These are phyloP conservation scores for Ptilonorhynchus violaceus DNA, from an alignment of 2,113 vertebrate genomes.

Conservation along the genomic window DNA sequence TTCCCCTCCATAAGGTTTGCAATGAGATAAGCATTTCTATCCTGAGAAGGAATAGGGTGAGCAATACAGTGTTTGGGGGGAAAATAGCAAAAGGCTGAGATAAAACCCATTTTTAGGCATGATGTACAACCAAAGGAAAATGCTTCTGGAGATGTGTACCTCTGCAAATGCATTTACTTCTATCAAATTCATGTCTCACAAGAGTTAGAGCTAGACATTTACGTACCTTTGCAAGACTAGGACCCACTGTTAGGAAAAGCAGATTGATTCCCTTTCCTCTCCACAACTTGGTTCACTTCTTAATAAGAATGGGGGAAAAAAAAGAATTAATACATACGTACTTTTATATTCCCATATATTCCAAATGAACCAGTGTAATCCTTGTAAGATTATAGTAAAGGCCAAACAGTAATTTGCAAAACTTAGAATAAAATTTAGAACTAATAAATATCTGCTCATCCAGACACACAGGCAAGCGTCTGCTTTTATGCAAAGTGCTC, in stretches of 20 bases:
- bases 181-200: background rate
- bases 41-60: background rate
- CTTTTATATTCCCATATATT: background rate
- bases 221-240: background rate
- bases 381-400: background rate
- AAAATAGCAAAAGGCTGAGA: background rate
- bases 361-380: background rate
- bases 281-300: background rate
- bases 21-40: background rate
- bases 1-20: background rate
- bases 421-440: background rate
- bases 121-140: background rate
- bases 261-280: background rate
- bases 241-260: background rate
- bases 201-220: background rate
- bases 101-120: background rate
- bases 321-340: fast-evolving
- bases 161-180: background rate
- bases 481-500: background rate
- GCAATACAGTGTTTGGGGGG: background rate
- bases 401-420: background rate
- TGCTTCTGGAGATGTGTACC: background rate
- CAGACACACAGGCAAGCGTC: background rate
- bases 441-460: background rate
- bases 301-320: background rate